phyloP scores from a whole-genome alignment of 2,113 vertebrate genomes.

The Myiagra hebetior region DNA sequence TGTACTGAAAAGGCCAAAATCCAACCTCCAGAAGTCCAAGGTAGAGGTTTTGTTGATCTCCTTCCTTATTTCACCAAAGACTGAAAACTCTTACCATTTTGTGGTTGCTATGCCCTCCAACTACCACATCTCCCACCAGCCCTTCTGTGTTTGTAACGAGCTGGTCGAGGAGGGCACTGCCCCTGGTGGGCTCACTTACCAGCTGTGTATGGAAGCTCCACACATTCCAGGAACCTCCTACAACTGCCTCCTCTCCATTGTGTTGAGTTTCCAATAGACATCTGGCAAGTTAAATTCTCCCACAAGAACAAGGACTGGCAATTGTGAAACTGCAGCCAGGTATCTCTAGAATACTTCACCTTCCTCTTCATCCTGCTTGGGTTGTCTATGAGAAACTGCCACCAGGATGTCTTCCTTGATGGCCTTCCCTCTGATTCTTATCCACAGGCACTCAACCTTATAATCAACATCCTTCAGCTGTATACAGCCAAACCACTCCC shows the following conservation, averaged over 20 bases:
- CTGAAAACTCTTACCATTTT: background rate
- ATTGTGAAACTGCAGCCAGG: background rate
- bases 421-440: background rate
- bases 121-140: background rate
- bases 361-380: background rate
- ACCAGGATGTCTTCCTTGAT: background rate
- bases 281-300: background rate
- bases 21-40: background rate
- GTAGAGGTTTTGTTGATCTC: background rate
- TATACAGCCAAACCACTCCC: background rate
- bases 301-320: background rate
- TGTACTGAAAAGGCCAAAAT: background rate
- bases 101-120: background rate
- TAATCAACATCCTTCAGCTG: background rate
- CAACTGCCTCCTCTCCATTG: background rate
- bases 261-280: background rate
- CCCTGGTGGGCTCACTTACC: background rate
- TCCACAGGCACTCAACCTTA: background rate
- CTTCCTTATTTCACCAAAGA: background rate
- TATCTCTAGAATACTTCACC: background rate
- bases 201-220: background rate
- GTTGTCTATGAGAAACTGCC: too few species aligned
- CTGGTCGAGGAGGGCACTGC: background rate
- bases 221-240: background rate
- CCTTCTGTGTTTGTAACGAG: background rate